A percentile compares a stretch with the other conserved stretches of the same genome.
Evolutionary conservation across 1,140 invertebrate species (phyloP).

Genomic region (Oncopodura yosiiana): DNA sequence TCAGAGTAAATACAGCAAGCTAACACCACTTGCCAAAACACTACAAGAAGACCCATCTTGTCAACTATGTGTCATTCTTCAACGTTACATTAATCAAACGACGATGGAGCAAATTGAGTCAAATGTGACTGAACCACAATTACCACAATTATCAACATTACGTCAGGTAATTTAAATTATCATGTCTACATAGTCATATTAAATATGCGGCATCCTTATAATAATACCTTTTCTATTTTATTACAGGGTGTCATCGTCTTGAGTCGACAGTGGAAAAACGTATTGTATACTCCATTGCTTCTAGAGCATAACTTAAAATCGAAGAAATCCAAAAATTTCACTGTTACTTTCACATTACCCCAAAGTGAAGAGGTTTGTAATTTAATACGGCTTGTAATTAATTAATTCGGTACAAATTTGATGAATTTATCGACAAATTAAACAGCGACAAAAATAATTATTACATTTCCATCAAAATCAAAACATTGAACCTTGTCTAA

Average conservation of each 20-base stretch:
- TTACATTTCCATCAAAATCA: too few relatives aligned
- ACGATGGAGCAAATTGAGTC: conserved; percentile 65
- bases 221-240: neutral
- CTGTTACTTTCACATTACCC: conserved; percentile 77
- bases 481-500: neutral
- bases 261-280: conserved; percentile 93
- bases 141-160: conserved; percentile 79
- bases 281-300: conserved; percentile 82
- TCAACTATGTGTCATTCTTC: conserved; percentile 79
- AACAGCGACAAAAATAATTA: neutral
- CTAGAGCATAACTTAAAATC: conserved; percentile 70
- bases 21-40: conserved; percentile 78
- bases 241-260: conserved; percentile 75
- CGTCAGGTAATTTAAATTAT: conserved; percentile 52
- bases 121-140: conserved; percentile 68
- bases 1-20: conserved; percentile 83
- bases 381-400: conserved; percentile 1
- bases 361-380: conserved; percentile 61
- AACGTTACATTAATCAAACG: conserved; percentile 69
- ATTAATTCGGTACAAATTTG: neutral
- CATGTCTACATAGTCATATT: too few relatives aligned
- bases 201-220: neutral
- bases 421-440: neutral
- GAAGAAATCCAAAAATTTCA: conserved; percentile 67
- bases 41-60: conserved; percentile 91